Conservation (phyloP, 2,888 invertebrate species). For the Capitulum mitella region DNA sequence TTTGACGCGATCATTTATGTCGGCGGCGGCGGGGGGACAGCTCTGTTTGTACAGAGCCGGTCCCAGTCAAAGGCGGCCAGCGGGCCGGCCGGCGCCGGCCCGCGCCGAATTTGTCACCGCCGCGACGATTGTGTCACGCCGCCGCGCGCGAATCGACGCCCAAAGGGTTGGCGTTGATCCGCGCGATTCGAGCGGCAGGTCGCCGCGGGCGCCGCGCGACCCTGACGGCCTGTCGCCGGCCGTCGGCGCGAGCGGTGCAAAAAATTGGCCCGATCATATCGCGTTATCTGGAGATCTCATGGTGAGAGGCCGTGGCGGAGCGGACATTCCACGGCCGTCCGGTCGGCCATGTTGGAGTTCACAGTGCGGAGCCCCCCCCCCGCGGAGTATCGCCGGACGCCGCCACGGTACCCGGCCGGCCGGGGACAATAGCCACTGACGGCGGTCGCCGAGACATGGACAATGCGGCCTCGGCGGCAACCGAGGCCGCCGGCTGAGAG, state of each 20-base stretch:
- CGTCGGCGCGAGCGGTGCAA: neutral
- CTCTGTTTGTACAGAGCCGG: slow-evolving; percentile 23
- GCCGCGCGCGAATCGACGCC: neutral
- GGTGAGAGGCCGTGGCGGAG: neutral
- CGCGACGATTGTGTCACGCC: slow-evolving; percentile 2
- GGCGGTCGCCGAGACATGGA: neutral
- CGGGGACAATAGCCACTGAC: neutral
- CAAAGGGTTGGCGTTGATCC: neutral
- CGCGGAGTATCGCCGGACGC: too few relatives aligned
- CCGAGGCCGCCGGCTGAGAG: neutral
- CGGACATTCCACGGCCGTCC: neutral
- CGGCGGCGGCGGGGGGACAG: neutral
- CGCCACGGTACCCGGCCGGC: too few relatives aligned
- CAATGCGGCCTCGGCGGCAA: neutral
- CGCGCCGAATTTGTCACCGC: slow-evolving; percentile 16
- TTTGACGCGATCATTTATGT: slow-evolving; percentile 24
- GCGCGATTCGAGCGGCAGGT: neutral
- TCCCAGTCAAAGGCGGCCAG: slow-evolving; percentile 9
- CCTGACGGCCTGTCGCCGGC: neutral
- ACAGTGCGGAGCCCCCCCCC: neutral
- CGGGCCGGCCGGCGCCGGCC: neutral
- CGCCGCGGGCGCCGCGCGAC: neutral
- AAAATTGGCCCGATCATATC: neutral
- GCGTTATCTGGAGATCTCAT: neutral
- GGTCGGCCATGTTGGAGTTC: slow-evolving; percentile 13